Conservation (phyloP, 2,113 vertebrate genomes). For the Chionodraco myersi region DNA sequence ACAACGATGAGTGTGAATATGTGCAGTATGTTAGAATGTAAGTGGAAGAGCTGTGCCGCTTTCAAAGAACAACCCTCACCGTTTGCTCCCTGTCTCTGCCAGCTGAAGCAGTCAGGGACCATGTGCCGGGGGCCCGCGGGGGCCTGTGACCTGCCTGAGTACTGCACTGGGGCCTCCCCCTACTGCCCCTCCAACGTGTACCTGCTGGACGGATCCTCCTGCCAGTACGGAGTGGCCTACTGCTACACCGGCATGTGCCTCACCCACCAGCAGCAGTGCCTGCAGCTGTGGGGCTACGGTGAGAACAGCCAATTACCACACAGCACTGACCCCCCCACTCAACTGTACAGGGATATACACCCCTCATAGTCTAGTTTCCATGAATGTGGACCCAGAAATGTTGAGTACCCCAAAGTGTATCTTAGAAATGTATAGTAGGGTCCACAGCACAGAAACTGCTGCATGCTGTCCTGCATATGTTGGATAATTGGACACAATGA, state of each 20-base stretch:
- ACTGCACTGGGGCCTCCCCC: slow-evolving; percentile 90
- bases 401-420: too few relatives aligned
- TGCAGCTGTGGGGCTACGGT: slow-evolving; percentile 96
- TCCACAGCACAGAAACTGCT: too few relatives aligned
- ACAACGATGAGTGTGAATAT: background rate
- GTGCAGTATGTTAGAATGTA: too few relatives aligned
- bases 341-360: background rate
- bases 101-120: slow-evolving; percentile 90
- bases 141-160: slow-evolving; percentile 94
- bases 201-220: slow-evolving; percentile 90
- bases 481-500: too few relatives aligned
- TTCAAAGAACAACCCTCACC: background rate
- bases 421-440: too few relatives aligned
- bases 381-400: too few relatives aligned
- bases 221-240: slow-evolving; percentile 86
- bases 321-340: background rate
- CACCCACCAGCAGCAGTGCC: slow-evolving; percentile 91
- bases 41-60: too few relatives aligned
- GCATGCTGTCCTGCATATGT: too few relatives aligned
- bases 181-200: slow-evolving; percentile 92
- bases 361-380: too few relatives aligned
- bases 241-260: slow-evolving; percentile 94
- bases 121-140: slow-evolving; percentile 88
- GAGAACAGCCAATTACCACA: background rate
- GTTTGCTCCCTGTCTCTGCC: slow-evolving; percentile 7